Evolutionary conservation across 2,113 vertebrate species (phyloP).

Genomic region (Platanista minor): DNA sequence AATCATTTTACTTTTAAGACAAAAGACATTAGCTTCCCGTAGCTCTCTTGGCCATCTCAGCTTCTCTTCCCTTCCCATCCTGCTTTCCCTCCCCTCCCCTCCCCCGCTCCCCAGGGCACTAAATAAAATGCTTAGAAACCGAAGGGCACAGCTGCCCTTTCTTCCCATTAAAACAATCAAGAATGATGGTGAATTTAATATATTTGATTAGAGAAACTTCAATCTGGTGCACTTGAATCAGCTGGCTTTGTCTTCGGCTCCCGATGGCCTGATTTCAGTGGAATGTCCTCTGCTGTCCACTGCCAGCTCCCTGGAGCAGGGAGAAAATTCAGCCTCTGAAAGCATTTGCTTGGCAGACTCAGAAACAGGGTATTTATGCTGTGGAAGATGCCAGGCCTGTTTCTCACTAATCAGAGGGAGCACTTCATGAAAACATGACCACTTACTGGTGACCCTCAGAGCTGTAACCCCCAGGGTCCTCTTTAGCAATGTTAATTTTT

Average conservation of each 20-base stretch:
- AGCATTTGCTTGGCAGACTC: background rate
- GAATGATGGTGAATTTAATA: constrained; percentile 60
- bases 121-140: constrained; percentile 53
- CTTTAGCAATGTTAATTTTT: constrained; percentile 32
- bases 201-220: constrained; percentile 59
- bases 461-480: background rate
- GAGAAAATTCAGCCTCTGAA: constrained; percentile 26
- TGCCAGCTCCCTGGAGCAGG: constrained; percentile 10
- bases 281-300: constrained; percentile 51
- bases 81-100: background rate
- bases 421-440: constrained; percentile 22
- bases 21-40: constrained; percentile 56
- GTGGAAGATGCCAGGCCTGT: background rate
- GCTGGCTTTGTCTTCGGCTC: constrained; percentile 39
- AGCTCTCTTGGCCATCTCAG: background rate
- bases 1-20: constrained; percentile 57
- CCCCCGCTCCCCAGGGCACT: background rate
- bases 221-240: constrained; percentile 44
- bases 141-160: constrained; percentile 66
- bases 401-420: constrained; percentile 30
- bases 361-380: background rate
- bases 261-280: constrained; percentile 40
- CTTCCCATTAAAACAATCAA: constrained; percentile 66
- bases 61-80: background rate
- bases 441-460: constrained; percentile 22